phyloP scores from a whole-genome alignment of 30 jellyfish, hydroid and myxozoan species.

The Aurelia aurita complex sp. Pacific region DNA sequence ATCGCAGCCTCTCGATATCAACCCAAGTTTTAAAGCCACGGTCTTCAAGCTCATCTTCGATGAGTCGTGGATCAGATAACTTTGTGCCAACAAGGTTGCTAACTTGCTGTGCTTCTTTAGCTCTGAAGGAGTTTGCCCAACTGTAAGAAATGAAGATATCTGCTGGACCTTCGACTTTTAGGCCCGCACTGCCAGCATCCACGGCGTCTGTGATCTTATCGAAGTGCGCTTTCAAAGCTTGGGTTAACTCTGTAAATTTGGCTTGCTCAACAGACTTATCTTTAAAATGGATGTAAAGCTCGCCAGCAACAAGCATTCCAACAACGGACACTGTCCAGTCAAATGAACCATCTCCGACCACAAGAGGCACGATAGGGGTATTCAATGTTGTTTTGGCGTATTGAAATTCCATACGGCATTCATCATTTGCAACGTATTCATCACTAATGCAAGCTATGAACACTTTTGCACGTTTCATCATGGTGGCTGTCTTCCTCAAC shows the following conservation, averaged over 20 bases:
- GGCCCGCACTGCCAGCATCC: slow-evolving; percentile 20
- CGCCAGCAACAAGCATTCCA: slow-evolving; percentile 87
- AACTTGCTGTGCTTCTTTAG: slow-evolving; percentile 52
- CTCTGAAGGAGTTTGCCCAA: slow-evolving; percentile 78
- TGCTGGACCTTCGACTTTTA: slow-evolving; percentile 34
- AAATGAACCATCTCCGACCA: slow-evolving; percentile 81
- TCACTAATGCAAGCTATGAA: slow-evolving; percentile 88
- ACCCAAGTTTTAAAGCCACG: slow-evolving; percentile 72
- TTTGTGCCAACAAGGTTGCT: slow-evolving; percentile 32
- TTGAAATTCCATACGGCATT: slow-evolving; percentile 85
- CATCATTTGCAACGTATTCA: slow-evolving; percentile 66
- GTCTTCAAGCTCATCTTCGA: slow-evolving; percentile 38
- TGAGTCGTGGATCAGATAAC: slow-evolving; percentile 78
- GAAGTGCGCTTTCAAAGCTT: slow-evolving; percentile 55
- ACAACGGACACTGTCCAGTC: slow-evolving; percentile 80
- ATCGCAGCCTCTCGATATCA: slow-evolving; percentile 68
- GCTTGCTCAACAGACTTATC: slow-evolving; percentile 61
- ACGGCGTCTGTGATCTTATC: slow-evolving; percentile 29
- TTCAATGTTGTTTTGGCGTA: slow-evolving; percentile 70
- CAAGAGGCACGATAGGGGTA: slow-evolving; percentile 79
- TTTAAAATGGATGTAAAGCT: slow-evolving; percentile 77
- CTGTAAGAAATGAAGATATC: slow-evolving; percentile 82
- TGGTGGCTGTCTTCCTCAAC: slow-evolving; percentile 37
- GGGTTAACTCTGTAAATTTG: slow-evolving; percentile 51
- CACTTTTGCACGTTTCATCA: slow-evolving; percentile 75